These are phyloP conservation scores for Alexandromys fortis DNA, from an alignment of 2,113 vertebrate genomes.

Conservation along the genomic window DNA sequence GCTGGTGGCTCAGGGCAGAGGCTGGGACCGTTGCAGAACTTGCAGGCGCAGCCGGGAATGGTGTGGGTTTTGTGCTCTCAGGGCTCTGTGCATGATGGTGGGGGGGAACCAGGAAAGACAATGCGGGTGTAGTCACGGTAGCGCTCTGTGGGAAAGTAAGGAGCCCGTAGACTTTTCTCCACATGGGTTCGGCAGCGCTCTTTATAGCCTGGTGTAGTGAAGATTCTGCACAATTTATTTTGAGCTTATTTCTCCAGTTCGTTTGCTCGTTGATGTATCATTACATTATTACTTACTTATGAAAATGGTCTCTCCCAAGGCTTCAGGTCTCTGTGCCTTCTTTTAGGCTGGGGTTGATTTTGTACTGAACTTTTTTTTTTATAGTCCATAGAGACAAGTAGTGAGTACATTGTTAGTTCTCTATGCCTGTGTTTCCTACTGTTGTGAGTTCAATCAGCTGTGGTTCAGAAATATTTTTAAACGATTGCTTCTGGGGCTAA, in stretches of 20 bases:
- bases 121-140: neutral
- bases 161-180: conserved; percentile 8
- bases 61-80: neutral
- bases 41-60: neutral
- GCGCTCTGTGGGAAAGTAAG: neutral
- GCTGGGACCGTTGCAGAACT: neutral
- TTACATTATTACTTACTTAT: conserved; percentile 33
- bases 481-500: neutral
- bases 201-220: conserved; percentile 11
- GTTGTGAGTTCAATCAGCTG: neutral
- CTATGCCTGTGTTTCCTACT: neutral
- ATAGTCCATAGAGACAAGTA: neutral
- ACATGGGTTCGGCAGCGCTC: neutral
- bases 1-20: conserved; percentile 19
- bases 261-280: conserved; percentile 1
- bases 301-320: neutral
- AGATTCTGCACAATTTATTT: neutral
- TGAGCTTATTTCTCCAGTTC: conserved; percentile 36
- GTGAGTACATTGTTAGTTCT: neutral
- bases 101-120: neutral
- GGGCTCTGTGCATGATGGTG: neutral
- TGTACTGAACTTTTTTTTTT: neutral
- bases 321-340: neutral
- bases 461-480: neutral
- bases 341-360: neutral